Base-by-base conservation (phyloP, 2,888 invertebrate genomes). In the Eupithecia subumbrata region DNA sequence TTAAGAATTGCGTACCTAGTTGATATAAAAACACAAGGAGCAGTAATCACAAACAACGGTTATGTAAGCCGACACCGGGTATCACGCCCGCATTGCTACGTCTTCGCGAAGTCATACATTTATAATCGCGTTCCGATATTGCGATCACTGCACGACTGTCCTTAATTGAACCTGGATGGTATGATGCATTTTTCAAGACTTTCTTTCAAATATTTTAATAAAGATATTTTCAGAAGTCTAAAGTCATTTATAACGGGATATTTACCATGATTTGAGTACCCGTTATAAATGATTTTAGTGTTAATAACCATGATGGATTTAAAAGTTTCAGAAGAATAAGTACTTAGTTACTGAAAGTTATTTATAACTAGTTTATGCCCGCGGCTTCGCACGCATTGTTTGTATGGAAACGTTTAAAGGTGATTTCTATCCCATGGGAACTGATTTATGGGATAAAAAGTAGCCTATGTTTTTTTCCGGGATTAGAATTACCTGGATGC, bases 91-190 rank as follows among this genome's bases (percentile, higher is more conserved):
- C 91, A 91, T 78, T 82, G 85, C 85, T 88, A 88, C 88, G 95
- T 88, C 94, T 95, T 95, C 95, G 84, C 88, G 95, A 95, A 95
- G 95, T 92, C 95, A 92, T 95, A 95, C 89, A 91, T 92, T 92
- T 91, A 95, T 95, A 95, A 95, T 95, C 95, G 93, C 95, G 93
- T 95, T 94, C 89, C 92, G 90, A 94, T 94, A 94, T 93, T 89
- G 88, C 92, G 92, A 95, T 94, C 92, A 90, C 86, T 93, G 93
- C 93, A 94, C 87, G 89, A 83, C 89, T 92, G 93, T 85, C 94
- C 94, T 90, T 94, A 95, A 95, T 95, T 94, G 92, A 92, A 90
- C 84, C 75, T 64, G 14, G 72, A 79, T 76, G 73, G 66, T 30
- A 43, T 48, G 71, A 74, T 77, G 69, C 77, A 75, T 45, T 78